phyloP scores from a whole-genome alignment of 2,888 invertebrate species.

The Clitarchus hookeri region DNA sequence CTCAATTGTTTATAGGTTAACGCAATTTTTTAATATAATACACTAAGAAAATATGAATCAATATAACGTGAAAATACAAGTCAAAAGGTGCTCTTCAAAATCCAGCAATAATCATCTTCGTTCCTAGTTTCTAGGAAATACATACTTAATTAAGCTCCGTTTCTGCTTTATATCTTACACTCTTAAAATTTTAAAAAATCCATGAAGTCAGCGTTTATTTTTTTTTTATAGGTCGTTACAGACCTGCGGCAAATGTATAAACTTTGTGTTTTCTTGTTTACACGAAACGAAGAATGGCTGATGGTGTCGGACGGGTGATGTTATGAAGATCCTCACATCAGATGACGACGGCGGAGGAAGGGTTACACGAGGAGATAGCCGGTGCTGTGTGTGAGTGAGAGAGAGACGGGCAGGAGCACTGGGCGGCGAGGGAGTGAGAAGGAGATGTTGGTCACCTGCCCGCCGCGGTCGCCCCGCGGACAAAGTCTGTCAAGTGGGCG shows the following conservation, averaged over 20 bases:
- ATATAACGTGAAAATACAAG: no score
- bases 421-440: not conserved
- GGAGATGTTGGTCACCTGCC: slow-evolving; percentile 1
- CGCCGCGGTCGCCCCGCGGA: not conserved
- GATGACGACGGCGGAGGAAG: not conserved
- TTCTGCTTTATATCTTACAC: not conserved
- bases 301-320: not conserved
- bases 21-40: no score
- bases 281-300: not conserved
- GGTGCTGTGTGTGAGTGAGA: not conserved
- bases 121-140: not conserved
- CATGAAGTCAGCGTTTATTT: not conserved
- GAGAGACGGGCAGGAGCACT: not conserved
- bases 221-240: not conserved
- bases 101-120: not conserved
- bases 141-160: not conserved
- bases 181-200: not conserved
- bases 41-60: no score
- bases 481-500: not conserved
- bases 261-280: not conserved
- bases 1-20: no score
- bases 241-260: not conserved
- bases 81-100: not conserved
- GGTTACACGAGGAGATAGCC: not conserved
- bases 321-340: not conserved